phyloP scores from a whole-genome alignment of 23 tunicate genomes.

The Corella eumyota region DNA sequence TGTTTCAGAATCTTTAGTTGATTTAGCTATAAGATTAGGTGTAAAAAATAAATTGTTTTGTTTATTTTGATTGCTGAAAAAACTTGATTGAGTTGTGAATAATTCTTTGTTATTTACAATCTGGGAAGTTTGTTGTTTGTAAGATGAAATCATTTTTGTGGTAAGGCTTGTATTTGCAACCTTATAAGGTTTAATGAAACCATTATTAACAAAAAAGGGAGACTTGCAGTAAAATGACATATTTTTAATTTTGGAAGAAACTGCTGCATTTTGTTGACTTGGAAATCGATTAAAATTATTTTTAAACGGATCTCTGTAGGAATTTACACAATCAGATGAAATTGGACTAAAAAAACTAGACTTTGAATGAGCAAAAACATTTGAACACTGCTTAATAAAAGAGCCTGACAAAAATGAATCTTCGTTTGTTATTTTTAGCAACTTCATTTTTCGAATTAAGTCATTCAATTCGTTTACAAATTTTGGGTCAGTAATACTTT shows the following conservation, averaged over 20 bases:
- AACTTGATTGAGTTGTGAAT: background rate
- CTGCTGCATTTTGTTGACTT: too few species aligned
- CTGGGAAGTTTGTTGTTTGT: too few species aligned
- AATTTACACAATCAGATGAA: constrained; percentile 1
- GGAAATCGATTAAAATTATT: too few species aligned
- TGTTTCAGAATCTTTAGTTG: too few species aligned
- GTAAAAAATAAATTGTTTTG: too few species aligned
- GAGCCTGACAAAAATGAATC: constrained; percentile 1
- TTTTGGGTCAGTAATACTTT: constrained; percentile 56
- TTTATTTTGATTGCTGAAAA: background rate
- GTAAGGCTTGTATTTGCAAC: too few species aligned
- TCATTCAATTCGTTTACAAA: constrained; percentile 44
- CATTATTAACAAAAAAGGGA: constrained; percentile 39
- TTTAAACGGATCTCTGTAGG: constrained; percentile 28
- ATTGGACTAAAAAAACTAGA: background rate
- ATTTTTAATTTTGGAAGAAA: constrained; percentile 19
- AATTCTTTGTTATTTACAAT: too few species aligned
- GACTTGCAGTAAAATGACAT: constrained; percentile 24
- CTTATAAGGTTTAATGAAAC: constrained; percentile 43
- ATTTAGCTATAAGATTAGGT: too few species aligned
- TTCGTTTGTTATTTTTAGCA: constrained; percentile 8
- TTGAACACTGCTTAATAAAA: background rate
- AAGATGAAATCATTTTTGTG: too few species aligned
- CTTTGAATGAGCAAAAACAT: constrained; percentile 3
- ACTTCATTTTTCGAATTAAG: constrained; percentile 10